Evolutionary conservation across 2,797 vertebrate genomes (phyloP).

Genomic region (Myiotriccus ornatus): DNA sequence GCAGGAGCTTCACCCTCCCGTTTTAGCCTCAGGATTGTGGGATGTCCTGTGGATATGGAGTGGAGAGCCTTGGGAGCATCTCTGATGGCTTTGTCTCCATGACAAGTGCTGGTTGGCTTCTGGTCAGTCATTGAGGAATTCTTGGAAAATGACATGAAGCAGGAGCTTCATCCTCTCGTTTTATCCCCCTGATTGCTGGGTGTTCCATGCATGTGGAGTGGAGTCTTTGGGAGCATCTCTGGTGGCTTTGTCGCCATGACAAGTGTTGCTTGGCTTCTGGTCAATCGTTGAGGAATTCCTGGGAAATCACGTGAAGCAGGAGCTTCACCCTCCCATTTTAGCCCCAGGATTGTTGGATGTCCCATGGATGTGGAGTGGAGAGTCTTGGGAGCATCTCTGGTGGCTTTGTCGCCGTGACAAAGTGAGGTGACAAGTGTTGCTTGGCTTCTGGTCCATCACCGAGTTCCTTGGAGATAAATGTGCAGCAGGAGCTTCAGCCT

Average conservation of each 20-base stretch:
- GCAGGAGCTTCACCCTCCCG: not conserved
- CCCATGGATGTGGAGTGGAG: accelerated
- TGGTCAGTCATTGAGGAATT: too few species aligned
- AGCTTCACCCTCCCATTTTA: too few species aligned
- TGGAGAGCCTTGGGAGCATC: not conserved
- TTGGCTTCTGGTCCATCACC: not conserved
- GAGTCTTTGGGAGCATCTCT: not conserved
- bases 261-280: too few species aligned
- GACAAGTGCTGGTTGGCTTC: too few species aligned
- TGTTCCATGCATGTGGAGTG: accelerated
- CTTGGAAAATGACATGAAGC: not conserved
- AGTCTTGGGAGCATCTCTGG: not conserved
- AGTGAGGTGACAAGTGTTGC: not conserved
- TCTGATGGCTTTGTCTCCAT: not conserved
- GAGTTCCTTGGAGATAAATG: not conserved
- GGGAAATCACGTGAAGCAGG: too few species aligned
- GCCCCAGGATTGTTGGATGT: too few species aligned
- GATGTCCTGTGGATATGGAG: accelerated
- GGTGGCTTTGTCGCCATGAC: not conserved
- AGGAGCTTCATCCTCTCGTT: not conserved
- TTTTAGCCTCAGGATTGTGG: not conserved
- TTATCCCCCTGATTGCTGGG: not conserved
- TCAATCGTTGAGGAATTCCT: too few species aligned
- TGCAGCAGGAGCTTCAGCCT: not conserved
- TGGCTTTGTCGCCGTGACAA: too few species aligned